Evolutionary conservation across 2,113 vertebrate genomes (phyloP).

Genomic region (Zosterops japonicus): DNA sequence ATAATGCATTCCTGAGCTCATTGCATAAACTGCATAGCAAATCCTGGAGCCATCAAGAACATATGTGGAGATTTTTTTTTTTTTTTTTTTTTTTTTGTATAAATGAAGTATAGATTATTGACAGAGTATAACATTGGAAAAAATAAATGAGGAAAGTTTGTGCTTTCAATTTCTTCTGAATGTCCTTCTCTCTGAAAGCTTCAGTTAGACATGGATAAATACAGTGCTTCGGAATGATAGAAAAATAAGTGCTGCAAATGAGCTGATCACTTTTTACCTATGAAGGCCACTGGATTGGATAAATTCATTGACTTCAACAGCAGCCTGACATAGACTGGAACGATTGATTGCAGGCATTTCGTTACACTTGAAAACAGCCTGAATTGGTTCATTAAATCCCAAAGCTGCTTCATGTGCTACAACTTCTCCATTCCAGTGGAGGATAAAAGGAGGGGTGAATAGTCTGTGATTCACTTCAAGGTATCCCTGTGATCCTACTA

Average conservation of each 20-base stretch:
- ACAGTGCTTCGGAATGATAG: neutral
- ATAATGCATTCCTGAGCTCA: neutral
- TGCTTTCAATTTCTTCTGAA: neutral
- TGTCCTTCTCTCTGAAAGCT: neutral
- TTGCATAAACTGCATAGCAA: neutral
- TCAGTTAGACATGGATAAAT: neutral
- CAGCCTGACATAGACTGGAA: neutral
- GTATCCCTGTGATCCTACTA: neutral
- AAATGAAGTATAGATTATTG: neutral
- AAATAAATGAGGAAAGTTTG: neutral
- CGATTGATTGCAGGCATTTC: neutral
- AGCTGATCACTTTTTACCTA: neutral
- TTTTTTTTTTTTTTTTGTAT: neutral
- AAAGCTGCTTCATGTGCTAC: neutral
- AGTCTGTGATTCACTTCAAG: neutral
- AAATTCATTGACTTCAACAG: neutral
- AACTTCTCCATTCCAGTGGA: neutral
- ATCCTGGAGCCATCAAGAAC: neutral
- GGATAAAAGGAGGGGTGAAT: neutral
- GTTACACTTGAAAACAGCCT: constrained; percentile 18
- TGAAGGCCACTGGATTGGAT: neutral
- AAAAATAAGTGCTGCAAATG: neutral
- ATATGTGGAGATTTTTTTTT: neutral
- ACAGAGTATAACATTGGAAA: neutral
- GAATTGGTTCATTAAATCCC: constrained; percentile 39